Evolutionary conservation across 1,140 invertebrate species (phyloP).

Genomic region (Monomorium pharaonis): DNA sequence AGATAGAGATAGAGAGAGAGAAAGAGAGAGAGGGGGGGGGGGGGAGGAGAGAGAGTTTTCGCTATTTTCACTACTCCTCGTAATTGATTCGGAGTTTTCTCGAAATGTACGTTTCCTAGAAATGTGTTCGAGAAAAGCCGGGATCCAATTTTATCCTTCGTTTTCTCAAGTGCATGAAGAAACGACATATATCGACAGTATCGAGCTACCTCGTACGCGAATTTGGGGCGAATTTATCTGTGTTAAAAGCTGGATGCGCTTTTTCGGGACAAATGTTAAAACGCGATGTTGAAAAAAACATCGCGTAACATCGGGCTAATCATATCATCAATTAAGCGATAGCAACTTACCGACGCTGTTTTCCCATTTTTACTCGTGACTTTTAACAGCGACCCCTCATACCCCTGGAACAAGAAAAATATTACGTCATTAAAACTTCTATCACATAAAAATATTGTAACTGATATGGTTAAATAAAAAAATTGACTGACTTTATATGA

Average conservation of each 20-base stretch:
- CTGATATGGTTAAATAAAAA: not conserved
- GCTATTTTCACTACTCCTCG: conserved; percentile 41
- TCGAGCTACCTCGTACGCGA: not conserved
- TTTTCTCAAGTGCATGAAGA: conserved; percentile 16
- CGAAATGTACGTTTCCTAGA: conserved; percentile 49
- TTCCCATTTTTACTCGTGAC: conserved; percentile 99
- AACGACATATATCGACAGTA: conserved; percentile 34
- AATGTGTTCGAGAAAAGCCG: conserved; percentile 27
- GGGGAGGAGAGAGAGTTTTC: conserved; percentile 25
- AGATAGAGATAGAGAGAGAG: not conserved
- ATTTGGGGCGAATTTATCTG: conserved; percentile 54
- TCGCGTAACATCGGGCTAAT: not conserved
- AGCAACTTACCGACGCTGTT: conserved; percentile 97
- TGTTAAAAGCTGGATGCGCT: conserved; percentile 40
- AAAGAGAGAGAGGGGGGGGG: not conserved
- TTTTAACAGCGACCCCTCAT: conserved; percentile 99
- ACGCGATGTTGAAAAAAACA: not conserved
- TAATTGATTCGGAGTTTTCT: conserved; percentile 53
- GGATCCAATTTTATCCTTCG: conserved; percentile 48
- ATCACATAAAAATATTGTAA: not conserved
- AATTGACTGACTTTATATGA: not conserved
- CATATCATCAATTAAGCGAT: conserved; percentile 30
- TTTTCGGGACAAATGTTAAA: conserved; percentile 6
- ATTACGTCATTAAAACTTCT: conserved; percentile 2
- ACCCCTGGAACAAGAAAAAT: conserved; percentile 92